phyloP scores from a whole-genome alignment of 53 echinoderm and acorn worm genomes.

The Actinopyga echinites region DNA sequence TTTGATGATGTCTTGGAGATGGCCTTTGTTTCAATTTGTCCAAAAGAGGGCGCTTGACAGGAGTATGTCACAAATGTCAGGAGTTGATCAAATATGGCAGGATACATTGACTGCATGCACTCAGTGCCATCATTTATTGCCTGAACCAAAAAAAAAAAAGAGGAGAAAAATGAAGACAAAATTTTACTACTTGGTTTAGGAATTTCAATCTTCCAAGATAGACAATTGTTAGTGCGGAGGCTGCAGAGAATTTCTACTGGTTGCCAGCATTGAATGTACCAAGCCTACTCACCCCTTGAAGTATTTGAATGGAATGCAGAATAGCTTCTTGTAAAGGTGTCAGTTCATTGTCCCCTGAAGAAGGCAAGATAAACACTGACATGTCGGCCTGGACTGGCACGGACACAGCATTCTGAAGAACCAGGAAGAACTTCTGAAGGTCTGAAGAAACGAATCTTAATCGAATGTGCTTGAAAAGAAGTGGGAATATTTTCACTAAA shows the following conservation, averaged over 20 bases:
- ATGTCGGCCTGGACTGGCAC: constrained; percentile 95
- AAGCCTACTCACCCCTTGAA: constrained; percentile 71
- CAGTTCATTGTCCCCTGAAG: constrained; percentile 74
- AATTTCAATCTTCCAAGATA: too few species aligned
- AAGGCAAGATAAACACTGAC: constrained; percentile 91
- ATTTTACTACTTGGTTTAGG: too few species aligned
- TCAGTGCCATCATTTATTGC: constrained; percentile 79
- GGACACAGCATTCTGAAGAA: constrained; percentile 88
- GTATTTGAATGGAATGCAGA: constrained; percentile 81
- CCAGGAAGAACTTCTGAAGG: constrained; percentile 85
- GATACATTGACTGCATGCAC: constrained; percentile 90
- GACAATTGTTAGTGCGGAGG: too few species aligned
- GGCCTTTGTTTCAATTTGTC: constrained; percentile 91
- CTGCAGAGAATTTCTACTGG: too few species aligned
- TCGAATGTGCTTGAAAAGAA: constrained; percentile 87
- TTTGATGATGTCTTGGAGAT: constrained; percentile 76
- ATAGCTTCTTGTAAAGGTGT: constrained; percentile 84
- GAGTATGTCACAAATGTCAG: constrained; percentile 93
- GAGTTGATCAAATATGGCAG: constrained; percentile 88
- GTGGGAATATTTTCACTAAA: constrained; percentile 91
- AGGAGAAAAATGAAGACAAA: too few species aligned
- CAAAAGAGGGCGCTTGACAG: constrained; percentile 93
- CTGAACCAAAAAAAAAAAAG: constrained; percentile 22
- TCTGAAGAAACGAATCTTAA: constrained; percentile 86
- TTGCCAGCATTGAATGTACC: not conserved